These are phyloP conservation scores for Sycophaga agraensis DNA, from an alignment of 1,140 invertebrate genomes.

Conservation along the genomic window DNA sequence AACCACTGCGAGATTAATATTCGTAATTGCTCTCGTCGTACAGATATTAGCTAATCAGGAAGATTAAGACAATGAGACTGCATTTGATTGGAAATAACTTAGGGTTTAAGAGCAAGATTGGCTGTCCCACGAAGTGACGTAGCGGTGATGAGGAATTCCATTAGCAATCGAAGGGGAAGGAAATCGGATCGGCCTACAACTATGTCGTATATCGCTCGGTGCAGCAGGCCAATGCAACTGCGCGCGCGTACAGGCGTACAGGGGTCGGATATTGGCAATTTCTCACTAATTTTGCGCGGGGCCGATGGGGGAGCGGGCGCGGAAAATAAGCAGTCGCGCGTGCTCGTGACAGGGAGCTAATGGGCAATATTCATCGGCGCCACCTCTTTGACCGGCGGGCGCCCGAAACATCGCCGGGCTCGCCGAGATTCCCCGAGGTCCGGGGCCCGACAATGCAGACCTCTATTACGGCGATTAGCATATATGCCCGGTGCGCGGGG, in stretches of 20 bases:
- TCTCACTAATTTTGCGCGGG: constrained; percentile 22
- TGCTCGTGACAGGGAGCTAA: constrained; percentile 27
- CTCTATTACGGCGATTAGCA: constrained; percentile 30
- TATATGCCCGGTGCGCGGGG: background rate
- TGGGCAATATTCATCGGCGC: constrained; percentile 25
- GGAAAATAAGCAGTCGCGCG: constrained; percentile 16
- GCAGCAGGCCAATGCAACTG: no score
- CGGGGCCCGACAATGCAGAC: background rate
- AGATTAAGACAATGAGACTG: no score
- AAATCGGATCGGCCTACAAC: no score
- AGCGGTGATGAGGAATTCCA: no score
- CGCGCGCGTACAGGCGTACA: background rate
- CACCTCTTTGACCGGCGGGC: background rate
- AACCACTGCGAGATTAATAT: no score
- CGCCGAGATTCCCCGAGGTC: constrained; percentile 14
- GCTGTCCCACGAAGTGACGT: no score
- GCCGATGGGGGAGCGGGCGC: background rate
- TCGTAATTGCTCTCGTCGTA: no score
- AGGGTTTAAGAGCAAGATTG: no score
- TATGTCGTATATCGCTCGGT: no score
- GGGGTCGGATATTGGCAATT: constrained; percentile 24
- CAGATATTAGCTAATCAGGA: no score
- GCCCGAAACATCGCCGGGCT: background rate
- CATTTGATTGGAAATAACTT: no score
- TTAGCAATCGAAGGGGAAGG: no score